Conservation (phyloP, 2,888 invertebrate genomes). For the Agonum fuliginosum region DNA sequence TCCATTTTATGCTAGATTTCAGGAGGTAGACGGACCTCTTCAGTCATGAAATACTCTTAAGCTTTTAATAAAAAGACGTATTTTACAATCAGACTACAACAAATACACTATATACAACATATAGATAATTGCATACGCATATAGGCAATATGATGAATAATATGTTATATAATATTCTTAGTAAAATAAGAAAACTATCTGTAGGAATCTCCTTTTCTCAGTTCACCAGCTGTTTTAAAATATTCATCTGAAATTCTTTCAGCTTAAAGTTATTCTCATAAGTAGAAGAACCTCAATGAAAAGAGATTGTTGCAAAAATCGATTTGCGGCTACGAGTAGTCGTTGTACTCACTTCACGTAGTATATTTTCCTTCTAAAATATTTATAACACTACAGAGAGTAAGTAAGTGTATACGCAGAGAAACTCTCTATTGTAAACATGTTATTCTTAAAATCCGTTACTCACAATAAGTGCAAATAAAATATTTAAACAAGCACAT, state of each 20-base stretch:
- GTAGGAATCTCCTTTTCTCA: too few species aligned
- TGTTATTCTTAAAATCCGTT: conserved; percentile 42
- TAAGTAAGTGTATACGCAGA: neutral
- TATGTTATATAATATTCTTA: too few species aligned
- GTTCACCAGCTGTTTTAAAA: too few species aligned
- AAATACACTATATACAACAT: too few species aligned
- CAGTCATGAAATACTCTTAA: too few species aligned
- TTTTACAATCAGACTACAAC: too few species aligned
- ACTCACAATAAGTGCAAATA: conserved; percentile 46
- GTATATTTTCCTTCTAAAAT: neutral
- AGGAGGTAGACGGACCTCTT: too few species aligned
- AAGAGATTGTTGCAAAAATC: conserved; percentile 21
- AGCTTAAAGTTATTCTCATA: neutral
- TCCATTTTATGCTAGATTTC: too few species aligned
- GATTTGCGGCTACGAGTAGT: conserved; percentile 5
- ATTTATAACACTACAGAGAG: conserved; percentile 7
- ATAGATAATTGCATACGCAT: too few species aligned
- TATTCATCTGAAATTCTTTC: neutral
- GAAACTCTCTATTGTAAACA: conserved; percentile 36
- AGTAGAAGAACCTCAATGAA: neutral
- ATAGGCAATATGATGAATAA: too few species aligned
- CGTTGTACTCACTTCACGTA: neutral
- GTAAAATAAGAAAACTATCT: too few species aligned
- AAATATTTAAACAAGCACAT: conserved; percentile 32
- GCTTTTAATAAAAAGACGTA: too few species aligned